A percentile compares a stretch with the other conserved stretches of the same genome.
phyloP scores from a whole-genome alignment of 2,888 invertebrate genomes.

The Acrobasis consociella region DNA sequence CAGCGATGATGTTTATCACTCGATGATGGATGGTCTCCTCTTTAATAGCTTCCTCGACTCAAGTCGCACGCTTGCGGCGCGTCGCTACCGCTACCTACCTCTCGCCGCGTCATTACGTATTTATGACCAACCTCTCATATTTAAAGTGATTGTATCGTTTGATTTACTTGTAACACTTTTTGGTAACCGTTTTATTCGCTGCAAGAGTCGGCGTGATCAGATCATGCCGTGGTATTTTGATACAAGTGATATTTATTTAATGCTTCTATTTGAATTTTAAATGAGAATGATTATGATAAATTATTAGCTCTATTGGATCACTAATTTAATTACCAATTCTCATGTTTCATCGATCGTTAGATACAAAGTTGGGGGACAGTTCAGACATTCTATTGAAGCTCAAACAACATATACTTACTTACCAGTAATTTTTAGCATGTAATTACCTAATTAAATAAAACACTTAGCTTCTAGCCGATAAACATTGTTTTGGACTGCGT shows the following conservation, averaged over 20 bases:
- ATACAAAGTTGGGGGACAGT: no score
- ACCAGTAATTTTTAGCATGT: no score
- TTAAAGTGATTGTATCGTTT: conserved; percentile 7
- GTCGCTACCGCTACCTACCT: neutral
- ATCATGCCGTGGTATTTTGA: conserved; percentile 6
- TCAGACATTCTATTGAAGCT: no score
- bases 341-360: no score
- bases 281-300: neutral
- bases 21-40: conserved; percentile 56
- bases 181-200: conserved; percentile 9
- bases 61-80: conserved; percentile 28
- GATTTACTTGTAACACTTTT: conserved; percentile 2
- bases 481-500: no score
- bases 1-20: conserved; percentile 60
- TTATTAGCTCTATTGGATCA: neutral
- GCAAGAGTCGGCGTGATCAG: neutral
- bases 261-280: conserved; percentile 1
- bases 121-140: conserved; percentile 2
- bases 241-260: conserved; percentile 16
- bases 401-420: no score
- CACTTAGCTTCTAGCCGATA: no score
- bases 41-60: conserved; percentile 47
- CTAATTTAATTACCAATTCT: neutral
- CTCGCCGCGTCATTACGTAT: conserved; percentile 8
- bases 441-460: no score